These are phyloP conservation scores for Sphinx pinastri DNA, from an alignment of 2,888 invertebrate species.

Conservation along the genomic window DNA sequence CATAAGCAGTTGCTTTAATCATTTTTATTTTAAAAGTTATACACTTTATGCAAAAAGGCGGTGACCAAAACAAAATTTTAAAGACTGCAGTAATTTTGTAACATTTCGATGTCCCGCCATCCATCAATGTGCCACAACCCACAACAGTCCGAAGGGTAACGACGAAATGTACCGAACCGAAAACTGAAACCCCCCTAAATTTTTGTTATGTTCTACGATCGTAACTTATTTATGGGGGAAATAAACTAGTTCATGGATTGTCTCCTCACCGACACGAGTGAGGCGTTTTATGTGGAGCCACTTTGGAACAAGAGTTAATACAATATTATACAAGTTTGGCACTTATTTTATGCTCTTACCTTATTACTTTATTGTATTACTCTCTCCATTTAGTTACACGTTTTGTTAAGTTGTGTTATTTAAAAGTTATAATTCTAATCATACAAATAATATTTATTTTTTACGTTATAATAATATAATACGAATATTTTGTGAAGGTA, in stretches of 20 bases:
- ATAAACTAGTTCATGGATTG: conserved; percentile 12
- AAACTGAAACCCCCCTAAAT: background rate
- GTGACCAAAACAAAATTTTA: too few species aligned
- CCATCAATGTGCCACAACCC: background rate
- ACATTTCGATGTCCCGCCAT: background rate
- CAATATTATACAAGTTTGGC: conserved; percentile 11
- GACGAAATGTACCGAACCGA: conserved; percentile 10
- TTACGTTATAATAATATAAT: too few species aligned
- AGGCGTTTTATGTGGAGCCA: conserved; percentile 9
- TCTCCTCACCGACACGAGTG: conserved; percentile 13
- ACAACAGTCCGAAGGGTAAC: background rate
- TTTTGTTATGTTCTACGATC: conserved; percentile 7
- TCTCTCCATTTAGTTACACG: background rate
- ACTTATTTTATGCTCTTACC: background rate
- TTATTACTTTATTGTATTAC: background rate
- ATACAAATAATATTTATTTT: too few species aligned
- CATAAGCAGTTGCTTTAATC: too few species aligned
- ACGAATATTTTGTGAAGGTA: too few species aligned
- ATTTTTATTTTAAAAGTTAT: too few species aligned
- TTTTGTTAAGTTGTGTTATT: background rate
- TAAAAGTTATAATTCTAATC: too few species aligned
- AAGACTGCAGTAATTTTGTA: background rate
- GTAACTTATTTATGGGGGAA: conserved; percentile 18
- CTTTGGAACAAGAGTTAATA: conserved; percentile 8
- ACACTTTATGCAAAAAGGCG: too few species aligned